Evolutionary conservation across 2,113 vertebrate genomes (phyloP).

Genomic region (Bubo blakistoni): DNA sequence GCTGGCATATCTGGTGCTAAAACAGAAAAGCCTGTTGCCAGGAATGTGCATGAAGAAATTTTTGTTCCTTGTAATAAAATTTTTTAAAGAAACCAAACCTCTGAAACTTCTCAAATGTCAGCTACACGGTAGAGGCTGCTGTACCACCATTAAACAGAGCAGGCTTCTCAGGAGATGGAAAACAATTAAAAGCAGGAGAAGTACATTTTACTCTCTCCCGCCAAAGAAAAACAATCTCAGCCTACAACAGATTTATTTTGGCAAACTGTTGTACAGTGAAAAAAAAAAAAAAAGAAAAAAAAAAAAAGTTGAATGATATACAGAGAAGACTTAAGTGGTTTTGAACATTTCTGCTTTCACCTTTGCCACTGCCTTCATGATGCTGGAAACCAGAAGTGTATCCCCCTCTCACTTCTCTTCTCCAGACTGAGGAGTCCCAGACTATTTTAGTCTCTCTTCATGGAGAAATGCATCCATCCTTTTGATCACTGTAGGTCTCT

Average conservation of each 20-base stretch:
- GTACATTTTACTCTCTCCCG: neutral
- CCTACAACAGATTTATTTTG: neutral
- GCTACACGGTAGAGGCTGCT: neutral
- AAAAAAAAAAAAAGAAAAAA: no score
- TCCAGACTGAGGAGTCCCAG: neutral
- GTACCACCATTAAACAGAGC: neutral
- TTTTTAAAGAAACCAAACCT: fast-evolving
- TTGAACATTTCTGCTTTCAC: neutral
- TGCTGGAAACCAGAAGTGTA: neutral
- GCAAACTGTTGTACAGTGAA: neutral
- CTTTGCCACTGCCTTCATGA: neutral
- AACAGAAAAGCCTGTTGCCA: neutral
- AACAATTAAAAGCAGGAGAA: neutral
- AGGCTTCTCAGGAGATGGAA: neutral
- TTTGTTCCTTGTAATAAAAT: neutral
- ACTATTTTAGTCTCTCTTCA: neutral
- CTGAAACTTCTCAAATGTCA: neutral
- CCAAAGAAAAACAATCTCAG: neutral
- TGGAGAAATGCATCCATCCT: neutral
- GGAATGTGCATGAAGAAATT: neutral
- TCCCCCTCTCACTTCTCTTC: neutral
- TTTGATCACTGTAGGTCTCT: neutral
- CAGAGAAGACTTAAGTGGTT: neutral
- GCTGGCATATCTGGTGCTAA: neutral
- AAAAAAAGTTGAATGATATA: neutral